A percentile compares a stretch with the other conserved stretches of the same genome.
phyloP scores from a whole-genome alignment of 37 sponge, comb jelly and placozoan genomes.

The Diacarnus erythraeanus region DNA sequence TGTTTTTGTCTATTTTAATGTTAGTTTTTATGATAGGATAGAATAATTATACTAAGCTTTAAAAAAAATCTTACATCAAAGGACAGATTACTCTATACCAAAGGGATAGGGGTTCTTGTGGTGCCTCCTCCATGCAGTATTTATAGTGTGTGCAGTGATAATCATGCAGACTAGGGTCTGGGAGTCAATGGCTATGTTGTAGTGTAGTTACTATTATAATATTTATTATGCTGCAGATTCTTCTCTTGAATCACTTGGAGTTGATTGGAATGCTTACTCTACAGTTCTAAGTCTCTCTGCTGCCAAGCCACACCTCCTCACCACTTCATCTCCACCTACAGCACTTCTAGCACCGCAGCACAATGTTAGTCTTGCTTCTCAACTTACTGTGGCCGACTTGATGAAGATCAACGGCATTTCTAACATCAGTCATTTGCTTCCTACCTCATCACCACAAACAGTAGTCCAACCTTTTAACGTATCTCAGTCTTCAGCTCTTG shows the following conservation, averaged over 20 bases:
- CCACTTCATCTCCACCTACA: not conserved
- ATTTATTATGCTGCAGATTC: too few species aligned
- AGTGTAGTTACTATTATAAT: too few species aligned
- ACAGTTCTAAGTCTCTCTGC: not conserved
- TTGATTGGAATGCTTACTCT: not conserved
- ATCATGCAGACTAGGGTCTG: too few species aligned
- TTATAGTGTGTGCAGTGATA: too few species aligned
- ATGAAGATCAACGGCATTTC: not conserved
- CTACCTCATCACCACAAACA: not conserved
- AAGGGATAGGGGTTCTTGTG: too few species aligned
- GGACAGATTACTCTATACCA: too few species aligned
- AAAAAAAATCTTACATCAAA: too few species aligned
- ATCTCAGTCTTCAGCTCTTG: not conserved
- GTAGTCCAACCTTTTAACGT: not conserved
- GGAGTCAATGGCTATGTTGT: too few species aligned
- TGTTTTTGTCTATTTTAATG: too few species aligned
- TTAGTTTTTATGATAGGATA: too few species aligned
- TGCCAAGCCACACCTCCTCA: not conserved
- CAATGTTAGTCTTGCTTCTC: not conserved
- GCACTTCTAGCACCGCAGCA: not conserved
- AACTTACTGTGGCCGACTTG: not conserved
- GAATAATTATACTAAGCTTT: too few species aligned
- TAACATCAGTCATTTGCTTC: not conserved
- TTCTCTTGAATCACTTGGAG: not conserved
- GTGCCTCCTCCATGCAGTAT: too few species aligned